These are phyloP conservation scores for Petrophora chlorosata DNA, from an alignment of 2,888 invertebrate genomes.

Conservation along the genomic window DNA sequence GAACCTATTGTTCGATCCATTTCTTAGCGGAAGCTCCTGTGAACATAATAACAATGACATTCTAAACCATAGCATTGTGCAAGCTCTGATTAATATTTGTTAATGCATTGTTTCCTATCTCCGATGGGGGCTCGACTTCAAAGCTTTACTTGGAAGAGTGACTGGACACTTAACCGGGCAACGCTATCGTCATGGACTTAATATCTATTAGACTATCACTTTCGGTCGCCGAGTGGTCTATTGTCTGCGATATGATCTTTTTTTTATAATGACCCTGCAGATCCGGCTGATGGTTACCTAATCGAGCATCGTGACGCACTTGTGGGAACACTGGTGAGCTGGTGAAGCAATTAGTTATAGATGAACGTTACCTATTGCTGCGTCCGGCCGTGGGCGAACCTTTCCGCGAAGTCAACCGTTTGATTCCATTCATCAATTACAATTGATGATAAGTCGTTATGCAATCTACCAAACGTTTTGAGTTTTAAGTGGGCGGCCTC, in stretches of 20 bases:
- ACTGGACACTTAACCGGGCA: constrained; percentile 57
- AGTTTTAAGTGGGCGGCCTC: constrained; percentile 30
- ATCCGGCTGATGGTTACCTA: constrained; percentile 78
- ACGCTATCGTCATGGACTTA: constrained; percentile 64
- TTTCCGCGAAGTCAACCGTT: constrained; percentile 46
- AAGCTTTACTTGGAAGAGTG: constrained; percentile 53
- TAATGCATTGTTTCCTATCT: constrained; percentile 25
- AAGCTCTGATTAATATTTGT: constrained; percentile 24
- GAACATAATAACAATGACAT: constrained; percentile 22
- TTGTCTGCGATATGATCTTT: constrained; percentile 77
- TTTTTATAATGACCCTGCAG: constrained; percentile 74
- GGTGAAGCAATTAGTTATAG: constrained; percentile 59
- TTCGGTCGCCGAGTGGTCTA: constrained; percentile 75
- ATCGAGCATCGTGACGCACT: constrained; percentile 67
- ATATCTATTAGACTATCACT: constrained; percentile 79
- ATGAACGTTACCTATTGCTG: constrained; percentile 40
- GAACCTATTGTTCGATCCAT: constrained; percentile 11
- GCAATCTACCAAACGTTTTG: constrained; percentile 34
- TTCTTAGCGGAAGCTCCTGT: constrained; percentile 4
- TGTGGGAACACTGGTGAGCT: constrained; percentile 64
- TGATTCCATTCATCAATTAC: constrained; percentile 49
- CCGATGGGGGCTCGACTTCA: constrained; percentile 13
- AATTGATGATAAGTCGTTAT: constrained; percentile 39
- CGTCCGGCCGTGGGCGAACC: constrained; percentile 40
- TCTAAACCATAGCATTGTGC: constrained; percentile 21